Conservation (phyloP, 2,888 invertebrate genomes). For the Athalia circularis region DNA sequence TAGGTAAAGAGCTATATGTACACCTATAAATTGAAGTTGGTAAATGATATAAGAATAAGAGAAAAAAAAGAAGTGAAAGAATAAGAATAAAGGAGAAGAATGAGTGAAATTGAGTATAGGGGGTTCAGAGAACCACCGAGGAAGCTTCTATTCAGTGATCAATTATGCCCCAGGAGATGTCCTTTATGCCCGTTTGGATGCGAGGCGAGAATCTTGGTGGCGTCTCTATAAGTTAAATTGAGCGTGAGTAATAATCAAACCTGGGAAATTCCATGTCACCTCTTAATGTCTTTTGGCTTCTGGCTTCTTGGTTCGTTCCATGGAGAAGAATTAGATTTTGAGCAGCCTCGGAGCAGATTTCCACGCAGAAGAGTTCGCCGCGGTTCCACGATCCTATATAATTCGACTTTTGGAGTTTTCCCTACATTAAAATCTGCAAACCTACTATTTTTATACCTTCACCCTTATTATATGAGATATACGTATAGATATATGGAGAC, state of each 20-base stretch:
- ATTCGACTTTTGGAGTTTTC: constrained; percentile 21
- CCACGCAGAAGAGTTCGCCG: too few relatives aligned
- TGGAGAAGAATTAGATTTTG: constrained; percentile 1
- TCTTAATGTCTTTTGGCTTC: constrained; percentile 40
- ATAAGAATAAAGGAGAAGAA: not conserved
- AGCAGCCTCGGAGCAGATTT: not conserved
- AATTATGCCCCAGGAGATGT: constrained; percentile 57
- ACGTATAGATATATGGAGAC: not conserved
- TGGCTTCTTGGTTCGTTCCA: not conserved
- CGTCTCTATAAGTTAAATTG: constrained; percentile 67
- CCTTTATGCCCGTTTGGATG: constrained; percentile 55
- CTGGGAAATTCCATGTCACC: constrained; percentile 52
- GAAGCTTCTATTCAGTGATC: constrained; percentile 53
- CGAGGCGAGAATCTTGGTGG: constrained; percentile 56
- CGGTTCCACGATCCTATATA: not conserved
- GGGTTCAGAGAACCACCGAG: constrained; percentile 1
- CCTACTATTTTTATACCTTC: not conserved
- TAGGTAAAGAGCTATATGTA: not conserved
- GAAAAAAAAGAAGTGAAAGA: constrained; percentile 52
- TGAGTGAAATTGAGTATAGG: not conserved
- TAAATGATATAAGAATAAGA: constrained; percentile 53
- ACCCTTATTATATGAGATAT: not conserved
- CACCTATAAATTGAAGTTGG: not conserved
- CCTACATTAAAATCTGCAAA: not conserved
- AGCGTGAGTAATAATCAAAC: constrained; percentile 68